A percentile compares a stretch with the other conserved stretches of the same genome.
phyloP scores from a whole-genome alignment of 2,888 invertebrate genomes.

The Megastigmus dorsalis region DNA sequence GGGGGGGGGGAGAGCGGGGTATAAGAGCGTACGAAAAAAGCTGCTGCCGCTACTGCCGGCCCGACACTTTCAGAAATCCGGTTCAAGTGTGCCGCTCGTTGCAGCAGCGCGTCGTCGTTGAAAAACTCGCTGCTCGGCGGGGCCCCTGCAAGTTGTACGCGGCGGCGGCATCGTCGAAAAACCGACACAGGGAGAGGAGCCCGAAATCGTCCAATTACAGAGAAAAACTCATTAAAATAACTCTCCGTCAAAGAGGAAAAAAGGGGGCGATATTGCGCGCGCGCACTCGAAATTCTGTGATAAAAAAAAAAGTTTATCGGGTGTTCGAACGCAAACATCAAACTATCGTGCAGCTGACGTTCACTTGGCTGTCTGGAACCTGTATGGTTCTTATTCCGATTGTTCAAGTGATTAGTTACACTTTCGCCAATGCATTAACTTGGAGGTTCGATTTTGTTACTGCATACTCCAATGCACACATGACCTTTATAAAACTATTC shows the following conservation, averaged over 20 bases:
- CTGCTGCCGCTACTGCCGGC: background rate
- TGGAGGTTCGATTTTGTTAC: no score
- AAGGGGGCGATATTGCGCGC: background rate
- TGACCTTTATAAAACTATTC: no score
- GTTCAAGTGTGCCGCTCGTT: constrained; percentile 25
- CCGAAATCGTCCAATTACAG: constrained; percentile 45
- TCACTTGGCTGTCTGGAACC: no score
- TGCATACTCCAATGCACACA: no score
- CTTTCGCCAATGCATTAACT: no score
- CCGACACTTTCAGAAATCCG: constrained; percentile 30
- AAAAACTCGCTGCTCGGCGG: constrained; percentile 15
- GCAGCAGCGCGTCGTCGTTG: constrained; percentile 7
- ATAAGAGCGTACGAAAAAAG: no score
- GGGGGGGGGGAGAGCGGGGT: background rate
- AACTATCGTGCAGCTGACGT: no score
- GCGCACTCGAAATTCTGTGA: background rate
- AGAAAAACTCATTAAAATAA: constrained; percentile 40
- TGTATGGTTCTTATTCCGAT: no score
- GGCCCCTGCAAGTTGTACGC: background rate
- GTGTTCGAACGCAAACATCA: no score
- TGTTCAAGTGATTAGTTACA: no score
- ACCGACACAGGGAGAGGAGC: constrained; percentile 11
- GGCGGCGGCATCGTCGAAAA: background rate
- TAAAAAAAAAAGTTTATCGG: no score
- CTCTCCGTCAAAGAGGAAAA: constrained; percentile 1